Conservation (phyloP, 1,140 invertebrate species). For the Aphidius gifuensis region DNA sequence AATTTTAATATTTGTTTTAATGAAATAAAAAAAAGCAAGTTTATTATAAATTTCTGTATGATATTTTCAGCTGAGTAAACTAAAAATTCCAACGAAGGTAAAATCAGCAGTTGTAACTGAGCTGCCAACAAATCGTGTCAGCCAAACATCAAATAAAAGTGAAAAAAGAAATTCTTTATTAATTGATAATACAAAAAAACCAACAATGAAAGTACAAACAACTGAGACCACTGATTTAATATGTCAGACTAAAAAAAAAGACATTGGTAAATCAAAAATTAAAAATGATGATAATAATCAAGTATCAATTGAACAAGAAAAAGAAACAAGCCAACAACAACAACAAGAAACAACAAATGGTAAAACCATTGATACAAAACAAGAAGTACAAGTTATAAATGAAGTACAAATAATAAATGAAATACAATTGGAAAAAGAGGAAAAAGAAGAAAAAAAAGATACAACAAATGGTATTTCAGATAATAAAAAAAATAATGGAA, state of each 20-base stretch:
- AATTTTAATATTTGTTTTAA: too few species aligned
- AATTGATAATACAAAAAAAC: not conserved
- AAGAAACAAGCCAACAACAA: not conserved
- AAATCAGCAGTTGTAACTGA: not conserved
- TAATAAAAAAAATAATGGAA: conserved; percentile 4
- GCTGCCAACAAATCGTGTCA: not conserved
- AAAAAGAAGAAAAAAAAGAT: too few species aligned
- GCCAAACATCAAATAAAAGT: not conserved
- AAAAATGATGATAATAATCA: not conserved
- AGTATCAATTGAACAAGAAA: too few species aligned
- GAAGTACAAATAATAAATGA: not conserved
- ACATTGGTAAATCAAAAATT: not conserved
- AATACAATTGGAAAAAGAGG: too few species aligned
- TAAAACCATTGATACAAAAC: not conserved
- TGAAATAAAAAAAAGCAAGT: too few species aligned
- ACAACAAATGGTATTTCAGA: too few species aligned
- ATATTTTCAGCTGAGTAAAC: not conserved
- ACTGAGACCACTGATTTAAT: not conserved
- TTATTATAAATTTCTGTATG: too few species aligned
- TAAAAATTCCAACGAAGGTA: not conserved
- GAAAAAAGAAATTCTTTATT: not conserved
- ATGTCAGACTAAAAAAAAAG: conserved; percentile 2
- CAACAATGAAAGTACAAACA: conserved; percentile 3
- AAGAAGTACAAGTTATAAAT: not conserved
- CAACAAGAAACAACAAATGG: conserved; percentile 3